Evolutionary conservation across 2,113 vertebrate genomes (phyloP), one percentile per base, ranked within the genome.

Genomic region (Synchiropus splendidus): DNA sequence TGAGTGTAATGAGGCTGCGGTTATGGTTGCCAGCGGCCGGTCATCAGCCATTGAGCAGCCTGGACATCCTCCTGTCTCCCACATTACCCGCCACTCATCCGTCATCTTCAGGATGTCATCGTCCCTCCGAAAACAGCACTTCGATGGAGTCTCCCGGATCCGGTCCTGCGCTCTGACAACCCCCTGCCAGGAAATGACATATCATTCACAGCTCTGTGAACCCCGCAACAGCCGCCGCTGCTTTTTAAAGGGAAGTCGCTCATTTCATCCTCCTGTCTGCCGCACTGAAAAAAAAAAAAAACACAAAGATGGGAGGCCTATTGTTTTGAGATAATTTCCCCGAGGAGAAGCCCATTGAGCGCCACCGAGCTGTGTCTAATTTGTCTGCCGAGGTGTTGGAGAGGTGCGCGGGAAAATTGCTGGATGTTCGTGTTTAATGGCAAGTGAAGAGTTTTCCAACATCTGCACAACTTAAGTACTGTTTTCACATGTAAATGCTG

Each of bases 301-400:
- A n/a, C n/a, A 66, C 18, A 45, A 58, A 71, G 61, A 73, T 61
- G 70, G 62, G 45, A 58, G 58, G 62, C 59, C 62, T 61, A 61
- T 75, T 75, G 74, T 80, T 63, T 77, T 52, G 53, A 64, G 69
- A 73, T 85, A 75, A 87, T 85, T 84, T 83, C 81, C 78, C 74
- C 18, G 13, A 68, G 58, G 75, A 51, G 57, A 60, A 72, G 58
- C 65, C 64, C 61, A 76, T 79, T 76, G 67, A 74, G 72, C 48
- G 62, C 53, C 52, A 74, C 56, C 65, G 59, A 67, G 70, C 75
- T 76, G 78, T 81, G 78, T 78, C 82, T 82, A 82, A 77, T 79
- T 76, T 82, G 70, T 77, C 79, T 71, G 67, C 54, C 74, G 73
- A 77, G 77, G 74, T 79, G 75, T 78, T 70, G 36, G 56, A 67